phyloP scores from a whole-genome alignment of 2,888 invertebrate genomes.

The Matsumyia berberina region DNA sequence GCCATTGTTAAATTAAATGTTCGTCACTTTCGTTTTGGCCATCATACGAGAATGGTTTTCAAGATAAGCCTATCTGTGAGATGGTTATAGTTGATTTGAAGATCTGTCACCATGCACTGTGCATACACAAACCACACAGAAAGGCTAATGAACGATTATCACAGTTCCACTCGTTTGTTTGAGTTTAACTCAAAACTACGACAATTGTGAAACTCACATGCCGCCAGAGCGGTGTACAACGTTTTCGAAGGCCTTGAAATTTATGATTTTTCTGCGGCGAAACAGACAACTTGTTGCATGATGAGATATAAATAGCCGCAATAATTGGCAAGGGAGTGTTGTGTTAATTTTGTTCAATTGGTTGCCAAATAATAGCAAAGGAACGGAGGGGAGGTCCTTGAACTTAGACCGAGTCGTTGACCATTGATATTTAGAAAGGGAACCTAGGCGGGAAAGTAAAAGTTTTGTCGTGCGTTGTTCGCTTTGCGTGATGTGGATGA shows the following conservation, averaged over 20 bases:
- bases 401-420: background rate
- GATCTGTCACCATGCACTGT: background rate
- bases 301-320: conserved; percentile 27
- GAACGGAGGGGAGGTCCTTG: background rate
- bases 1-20: conserved; percentile 11
- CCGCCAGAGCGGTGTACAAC: conserved; percentile 3
- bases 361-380: conserved; percentile 11
- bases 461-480: background rate
- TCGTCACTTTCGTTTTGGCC: conserved; percentile 25
- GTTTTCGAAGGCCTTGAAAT: conserved; percentile 6
- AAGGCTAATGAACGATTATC: conserved; percentile 34
- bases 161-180: conserved; percentile 9
- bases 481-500: background rate
- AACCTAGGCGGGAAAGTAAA: conserved; percentile 19
- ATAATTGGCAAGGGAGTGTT: conserved; percentile 38
- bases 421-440: background rate
- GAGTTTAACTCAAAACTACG: conserved; percentile 29
- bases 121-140: background rate
- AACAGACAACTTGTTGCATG: conserved; percentile 52
- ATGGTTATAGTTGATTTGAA: background rate
- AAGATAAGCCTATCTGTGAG: background rate
- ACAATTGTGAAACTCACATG: background rate
- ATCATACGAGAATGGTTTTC: conserved; percentile 15
- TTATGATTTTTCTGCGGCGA: conserved; percentile 2
- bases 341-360: conserved; percentile 16